phyloP scores from a whole-genome alignment of 2,113 vertebrate genomes.

The Rattus rattus region DNA sequence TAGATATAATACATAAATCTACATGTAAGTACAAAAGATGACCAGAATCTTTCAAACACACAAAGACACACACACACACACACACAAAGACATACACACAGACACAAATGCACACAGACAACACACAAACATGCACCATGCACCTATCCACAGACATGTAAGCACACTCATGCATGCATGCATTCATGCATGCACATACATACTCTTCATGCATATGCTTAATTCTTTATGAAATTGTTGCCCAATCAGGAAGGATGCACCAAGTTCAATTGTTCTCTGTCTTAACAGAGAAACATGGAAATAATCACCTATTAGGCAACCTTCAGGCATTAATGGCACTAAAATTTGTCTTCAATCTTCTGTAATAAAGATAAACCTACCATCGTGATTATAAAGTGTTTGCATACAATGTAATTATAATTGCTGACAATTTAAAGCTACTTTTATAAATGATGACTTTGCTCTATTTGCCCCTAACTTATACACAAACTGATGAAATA shows the following conservation, averaged over 20 bases:
- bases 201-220: too few species aligned
- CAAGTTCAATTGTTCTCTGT: neutral
- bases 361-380: neutral
- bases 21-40: neutral
- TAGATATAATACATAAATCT: neutral
- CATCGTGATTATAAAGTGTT: neutral
- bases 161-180: too few species aligned
- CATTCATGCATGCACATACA: too few species aligned
- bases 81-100: too few species aligned
- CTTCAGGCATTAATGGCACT: neutral
- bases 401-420: neutral
- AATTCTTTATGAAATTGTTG: neutral
- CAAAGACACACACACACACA: accelerated
- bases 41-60: neutral
- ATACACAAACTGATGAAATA: neutral
- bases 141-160: too few species aligned
- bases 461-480: neutral
- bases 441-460: neutral
- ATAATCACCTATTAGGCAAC: neutral
- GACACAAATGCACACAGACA: accelerated
- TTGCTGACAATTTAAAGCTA: neutral
- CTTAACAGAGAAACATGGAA: neutral
- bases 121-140: neutral
- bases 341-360: neutral
- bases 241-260: neutral